Evolutionary conservation across 2,113 vertebrate genomes (phyloP), one percentile per base, ranked within the genome.

Genomic region (Lethenteron camtschaticum): DNA sequence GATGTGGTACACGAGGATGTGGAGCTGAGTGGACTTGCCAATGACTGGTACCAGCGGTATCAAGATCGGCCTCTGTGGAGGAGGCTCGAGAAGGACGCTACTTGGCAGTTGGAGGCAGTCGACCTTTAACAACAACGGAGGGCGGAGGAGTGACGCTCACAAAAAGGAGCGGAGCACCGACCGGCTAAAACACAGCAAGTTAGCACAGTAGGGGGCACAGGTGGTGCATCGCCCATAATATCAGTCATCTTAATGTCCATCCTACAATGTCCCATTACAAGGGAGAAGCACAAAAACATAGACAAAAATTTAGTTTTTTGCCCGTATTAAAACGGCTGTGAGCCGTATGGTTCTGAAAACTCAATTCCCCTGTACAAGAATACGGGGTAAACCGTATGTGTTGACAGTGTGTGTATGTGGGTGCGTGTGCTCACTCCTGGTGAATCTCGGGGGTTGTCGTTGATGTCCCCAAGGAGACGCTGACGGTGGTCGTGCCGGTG

Each of bases 401-500:
- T 20, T 16, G 20, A 20, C 60, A 66, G 20, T 20, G 14, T 2
- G 60, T 66, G 41, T 41, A 41, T 6, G 41, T 41, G 41, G 41
- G 41, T 41, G 41, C 41, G 41, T 10, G 4, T 63, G 72, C 90
- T 85, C 83, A 96, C 92, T 85, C 76, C 85, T 81, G 59, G 84
- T 78, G 76, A 96, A 96, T 57, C 83, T 86, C 12, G 91, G 91
- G 0, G 88, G 72, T 96, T 96, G 77, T 96, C 92, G 2, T 96
- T 96, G 72, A 96, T 88, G 59, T 96, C 92, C 1, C 90, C 20
- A 96, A 84, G 3, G 86, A 91, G 74, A 96, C 85, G 0, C 88
- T 96, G 71, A 96, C 89, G 1, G 90, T 87, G 0, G 92, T 92
- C 12, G 89, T 96, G 60, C 92, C 90, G 3, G 92, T 95, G 41